Conservation (phyloP, 2,113 vertebrate species). For the Willisornis vidua region DNA sequence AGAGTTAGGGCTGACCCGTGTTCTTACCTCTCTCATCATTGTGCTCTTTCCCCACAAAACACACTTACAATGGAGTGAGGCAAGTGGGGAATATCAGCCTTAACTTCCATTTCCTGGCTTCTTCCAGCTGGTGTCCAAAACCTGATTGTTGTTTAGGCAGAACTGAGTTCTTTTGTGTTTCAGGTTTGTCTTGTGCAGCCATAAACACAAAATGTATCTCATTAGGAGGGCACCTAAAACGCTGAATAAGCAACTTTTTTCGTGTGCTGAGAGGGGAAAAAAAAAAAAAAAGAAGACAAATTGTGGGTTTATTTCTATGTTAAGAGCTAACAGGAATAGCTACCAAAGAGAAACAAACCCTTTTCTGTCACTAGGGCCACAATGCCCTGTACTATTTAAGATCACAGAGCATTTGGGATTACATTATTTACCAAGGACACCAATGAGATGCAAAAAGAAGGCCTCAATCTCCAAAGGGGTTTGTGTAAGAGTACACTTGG, state of each 20-base stretch:
- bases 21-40: slow-evolving; percentile 55
- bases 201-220: background rate
- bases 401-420: background rate
- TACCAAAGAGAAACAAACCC: background rate
- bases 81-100: slow-evolving; percentile 23
- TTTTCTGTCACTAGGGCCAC: background rate
- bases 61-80: slow-evolving; percentile 1
- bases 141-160: background rate
- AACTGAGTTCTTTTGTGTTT: slow-evolving; percentile 2
- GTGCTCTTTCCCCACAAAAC: slow-evolving; percentile 27
- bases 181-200: background rate
- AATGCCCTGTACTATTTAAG: background rate
- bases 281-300: background rate
- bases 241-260: background rate
- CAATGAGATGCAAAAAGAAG: background rate
- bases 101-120: slow-evolving; percentile 64
- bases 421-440: background rate
- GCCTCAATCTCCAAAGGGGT: background rate
- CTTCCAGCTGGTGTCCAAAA: slow-evolving; percentile 23
- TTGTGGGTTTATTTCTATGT: background rate
- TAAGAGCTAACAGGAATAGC: background rate
- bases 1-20: background rate
- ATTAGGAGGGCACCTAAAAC: background rate
- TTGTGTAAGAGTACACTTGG: background rate
- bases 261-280: background rate